Evolutionary conservation across 2,797 vertebrate species (phyloP), one percentile per base, ranked within the genome.

Genomic region (Parauchenoglanis punctatus): DNA sequence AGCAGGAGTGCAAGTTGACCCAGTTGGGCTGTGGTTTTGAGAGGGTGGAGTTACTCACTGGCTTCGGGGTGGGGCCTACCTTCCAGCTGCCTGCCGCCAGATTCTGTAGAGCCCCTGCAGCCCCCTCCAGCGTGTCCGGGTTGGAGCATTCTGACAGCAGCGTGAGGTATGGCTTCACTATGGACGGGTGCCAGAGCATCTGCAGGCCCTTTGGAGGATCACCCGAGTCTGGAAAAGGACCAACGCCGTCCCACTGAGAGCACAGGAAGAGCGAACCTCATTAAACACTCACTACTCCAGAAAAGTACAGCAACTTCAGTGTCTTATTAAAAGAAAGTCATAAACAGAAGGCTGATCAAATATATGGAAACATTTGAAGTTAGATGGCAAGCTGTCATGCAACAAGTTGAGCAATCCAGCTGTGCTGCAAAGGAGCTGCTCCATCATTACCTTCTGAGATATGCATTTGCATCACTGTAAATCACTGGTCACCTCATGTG

Each of bases 161-260:
- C 87, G 97, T 97, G 96, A 97, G 97, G 96, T 97, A 97, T 94
- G 97, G 97, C 96, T 97, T 97, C 93, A 97, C 97, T 94, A 97
- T 97, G 92, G 97, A 97, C 58, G 97, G 97, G 94, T 97, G 97
- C 97, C 97, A 97, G 92, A 97, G 95, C 96, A 97, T 97, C 95
- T 97, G 97, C 93, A 97, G 96, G 92, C 97, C 97, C 95, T 97
- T 97, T 81, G 97, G 97, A 91, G 96, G 96, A 91, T 97, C 97
- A 90, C 96, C 95, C 90, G 96, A 96, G 92, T 97, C 97, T 84
- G 97, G 97, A 92, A 97, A 96, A 93, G 97, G 97, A 92, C 97
- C 97, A 89, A 97, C 96, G 49, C 97, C 97, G 91, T 97, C 97
- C 97, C 97, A 97, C 97, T 97, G 92, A 92, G 90, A 92, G 88